Evolutionary conservation across 1,140 invertebrate genomes (phyloP).

Genomic region (Amyelois transitella): DNA sequence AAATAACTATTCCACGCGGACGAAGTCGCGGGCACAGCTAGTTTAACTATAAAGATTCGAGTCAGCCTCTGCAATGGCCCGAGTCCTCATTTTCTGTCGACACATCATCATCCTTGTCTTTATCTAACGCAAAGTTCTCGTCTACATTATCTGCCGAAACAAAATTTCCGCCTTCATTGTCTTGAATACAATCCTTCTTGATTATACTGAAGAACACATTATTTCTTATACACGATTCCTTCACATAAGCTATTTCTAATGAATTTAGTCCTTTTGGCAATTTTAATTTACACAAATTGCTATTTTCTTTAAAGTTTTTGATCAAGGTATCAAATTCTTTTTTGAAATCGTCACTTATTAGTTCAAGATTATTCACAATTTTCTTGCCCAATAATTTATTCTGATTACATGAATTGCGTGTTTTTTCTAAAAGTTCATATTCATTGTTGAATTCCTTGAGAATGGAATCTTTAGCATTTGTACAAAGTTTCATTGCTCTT

Average conservation of each 20-base stretch:
- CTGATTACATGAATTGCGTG: slow-evolving; percentile 26
- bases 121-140: slow-evolving; percentile 9
- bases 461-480: slow-evolving; percentile 27
- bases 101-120: slow-evolving; percentile 3
- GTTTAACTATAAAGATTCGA: too few species aligned
- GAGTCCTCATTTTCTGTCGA: neutral
- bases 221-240: slow-evolving; percentile 43
- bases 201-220: slow-evolving; percentile 50
- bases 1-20: too few species aligned
- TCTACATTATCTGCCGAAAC: slow-evolving; percentile 23
- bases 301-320: slow-evolving; percentile 53
- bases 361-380: slow-evolving; percentile 8
- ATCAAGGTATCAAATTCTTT: slow-evolving; percentile 50
- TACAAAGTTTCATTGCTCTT: slow-evolving; percentile 38
- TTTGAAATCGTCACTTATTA: slow-evolving; percentile 50
- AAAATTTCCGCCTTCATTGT: slow-evolving; percentile 23
- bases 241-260: slow-evolving; percentile 51
- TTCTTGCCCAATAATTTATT: slow-evolving; percentile 20
- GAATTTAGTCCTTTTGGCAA: slow-evolving; percentile 41
- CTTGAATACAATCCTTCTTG: slow-evolving; percentile 28
- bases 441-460: slow-evolving; percentile 28
- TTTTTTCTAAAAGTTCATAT: slow-evolving; percentile 33
- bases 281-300: slow-evolving; percentile 38
- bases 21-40: too few species aligned
- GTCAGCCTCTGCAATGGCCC: neutral